A percentile compares a stretch with the other conserved stretches of the same genome.
phyloP scores from a whole-genome alignment of 2,888 invertebrate species.

The Chrysomela aeneicollis region DNA sequence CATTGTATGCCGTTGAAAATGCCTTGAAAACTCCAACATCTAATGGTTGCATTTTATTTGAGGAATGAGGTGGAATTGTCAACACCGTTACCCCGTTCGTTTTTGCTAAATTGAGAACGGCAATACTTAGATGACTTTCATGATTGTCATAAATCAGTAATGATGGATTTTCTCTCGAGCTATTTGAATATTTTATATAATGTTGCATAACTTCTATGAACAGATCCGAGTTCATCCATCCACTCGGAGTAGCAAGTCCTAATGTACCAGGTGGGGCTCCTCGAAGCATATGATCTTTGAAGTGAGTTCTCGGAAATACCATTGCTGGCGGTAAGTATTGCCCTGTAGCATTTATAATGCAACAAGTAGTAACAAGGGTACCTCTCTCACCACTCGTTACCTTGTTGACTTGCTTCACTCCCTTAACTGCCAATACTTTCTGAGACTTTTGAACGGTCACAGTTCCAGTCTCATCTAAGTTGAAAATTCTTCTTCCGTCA shows the following conservation, averaged over 20 bases:
- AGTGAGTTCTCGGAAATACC: conserved; percentile 20
- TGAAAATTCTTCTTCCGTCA: conserved; percentile 30
- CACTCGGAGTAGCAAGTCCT: conserved; percentile 16
- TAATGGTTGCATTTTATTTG: conserved; percentile 23
- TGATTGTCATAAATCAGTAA: conserved; percentile 26
- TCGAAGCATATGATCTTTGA: conserved; percentile 18
- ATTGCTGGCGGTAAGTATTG: conserved; percentile 18
- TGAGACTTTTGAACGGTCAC: conserved; percentile 33
- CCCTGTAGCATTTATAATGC: conserved; percentile 19
- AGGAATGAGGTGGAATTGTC: conserved; percentile 12
- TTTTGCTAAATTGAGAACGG: conserved; percentile 17
- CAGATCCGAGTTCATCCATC: conserved; percentile 24
- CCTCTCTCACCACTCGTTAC: conserved; percentile 24
- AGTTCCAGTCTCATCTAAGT: conserved; percentile 37
- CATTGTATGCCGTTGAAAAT: conserved; percentile 20
- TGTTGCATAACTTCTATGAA: conserved; percentile 33
- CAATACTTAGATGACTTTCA: conserved; percentile 27
- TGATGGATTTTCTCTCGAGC: conserved; percentile 27
- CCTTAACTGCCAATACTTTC: conserved; percentile 30
- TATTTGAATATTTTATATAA: conserved; percentile 22
- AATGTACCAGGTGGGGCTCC: conserved; percentile 17
- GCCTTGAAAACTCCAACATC: conserved; percentile 19
- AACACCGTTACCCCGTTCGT: conserved; percentile 21
- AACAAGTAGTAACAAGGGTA: conserved; percentile 22
- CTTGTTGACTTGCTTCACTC: conserved; percentile 27